Conservation (phyloP, 2,113 vertebrate genomes). For the Pipa parva region DNA sequence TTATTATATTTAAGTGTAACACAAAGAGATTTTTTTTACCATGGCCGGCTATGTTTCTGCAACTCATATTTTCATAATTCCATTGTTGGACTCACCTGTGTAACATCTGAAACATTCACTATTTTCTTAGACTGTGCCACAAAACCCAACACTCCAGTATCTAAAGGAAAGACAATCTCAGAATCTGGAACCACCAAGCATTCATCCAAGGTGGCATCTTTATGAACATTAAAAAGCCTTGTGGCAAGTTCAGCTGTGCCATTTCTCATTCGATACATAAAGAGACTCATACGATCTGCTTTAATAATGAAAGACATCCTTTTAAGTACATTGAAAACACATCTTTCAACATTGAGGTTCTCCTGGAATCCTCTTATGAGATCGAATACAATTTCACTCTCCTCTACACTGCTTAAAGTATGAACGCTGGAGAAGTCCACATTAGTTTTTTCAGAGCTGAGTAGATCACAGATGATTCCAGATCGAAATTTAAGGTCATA, state of each 20-base stretch:
- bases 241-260: conserved; percentile 78
- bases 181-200: conserved; percentile 78
- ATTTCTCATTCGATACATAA: conserved; percentile 81
- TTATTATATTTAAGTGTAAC: too few relatives aligned
- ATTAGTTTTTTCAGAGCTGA: conserved; percentile 54
- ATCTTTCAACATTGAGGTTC: conserved; percentile 73
- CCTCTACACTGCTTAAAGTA: conserved; percentile 63
- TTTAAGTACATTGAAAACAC: conserved; percentile 74
- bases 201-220: conserved; percentile 69
- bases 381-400: conserved; percentile 83
- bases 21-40: too few relatives aligned
- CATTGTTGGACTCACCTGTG: conserved; percentile 60
- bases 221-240: conserved; percentile 76
- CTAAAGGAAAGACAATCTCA: conserved; percentile 84
- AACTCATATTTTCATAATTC: too few relatives aligned
- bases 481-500: conserved; percentile 68
- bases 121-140: conserved; percentile 78
- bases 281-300: conserved; percentile 80
- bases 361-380: conserved; percentile 80
- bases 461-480: conserved; percentile 67
- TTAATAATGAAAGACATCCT: conserved; percentile 74
- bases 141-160: conserved; percentile 76
- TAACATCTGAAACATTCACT: conserved; percentile 64
- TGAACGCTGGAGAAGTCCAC: conserved; percentile 64
- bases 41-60: too few relatives aligned